Evolutionary conservation across 2,113 vertebrate genomes (phyloP), one percentile per base, ranked within the genome.

Genomic region (Oryzias celebensis): DNA sequence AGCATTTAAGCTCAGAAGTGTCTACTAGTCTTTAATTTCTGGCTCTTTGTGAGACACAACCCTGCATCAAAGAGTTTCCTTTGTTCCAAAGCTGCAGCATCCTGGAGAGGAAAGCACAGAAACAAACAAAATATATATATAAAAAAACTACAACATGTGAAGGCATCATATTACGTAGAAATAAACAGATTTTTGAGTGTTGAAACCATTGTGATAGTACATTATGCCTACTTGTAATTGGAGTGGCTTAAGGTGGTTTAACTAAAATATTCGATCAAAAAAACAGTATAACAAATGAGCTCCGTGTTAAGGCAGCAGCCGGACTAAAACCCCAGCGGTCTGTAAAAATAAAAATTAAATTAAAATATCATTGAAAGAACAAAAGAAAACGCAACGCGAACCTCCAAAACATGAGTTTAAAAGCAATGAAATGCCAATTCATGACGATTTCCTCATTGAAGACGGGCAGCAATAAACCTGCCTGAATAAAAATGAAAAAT

Each of bases 21-120:
- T 36, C 36, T 36, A 36, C 1, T 36, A 36, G 75, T 66, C 58
- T 36, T 51, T 63, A 46, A 73, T 84, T 85, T 80, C 86, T 81
- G 77, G 84, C 75, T 89, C 88, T 88, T 87, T 90, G 84, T 84
- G 85, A 61, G 65, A 82, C 47, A 18, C n/a, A 88, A 68, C 65
- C 68, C 64, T 70, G 75, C 70, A 52, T 86, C 71, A 52, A 22
- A 73, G 45, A 8, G 62, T 68, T 83, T 79, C 68, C 71, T 84
- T 85, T 85, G 75, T 85, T 76, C 77, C 68, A 82, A 54, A 55
- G 83, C 85, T 77, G 83, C 82, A 77, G 86, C 85, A 87, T 84
- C 84, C 90, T 91, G 58, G 22, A 62, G 58, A 68, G 53, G 44
- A 44, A 70, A 46, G 2, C 71, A 2, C 31, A 64, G 28, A 62